Percentiles rank a stretch among this genome's conserved stretches.
These are phyloP conservation scores for Verasper variegatus DNA, from an alignment of 2,113 vertebrate species.

Conservation along the genomic window DNA sequence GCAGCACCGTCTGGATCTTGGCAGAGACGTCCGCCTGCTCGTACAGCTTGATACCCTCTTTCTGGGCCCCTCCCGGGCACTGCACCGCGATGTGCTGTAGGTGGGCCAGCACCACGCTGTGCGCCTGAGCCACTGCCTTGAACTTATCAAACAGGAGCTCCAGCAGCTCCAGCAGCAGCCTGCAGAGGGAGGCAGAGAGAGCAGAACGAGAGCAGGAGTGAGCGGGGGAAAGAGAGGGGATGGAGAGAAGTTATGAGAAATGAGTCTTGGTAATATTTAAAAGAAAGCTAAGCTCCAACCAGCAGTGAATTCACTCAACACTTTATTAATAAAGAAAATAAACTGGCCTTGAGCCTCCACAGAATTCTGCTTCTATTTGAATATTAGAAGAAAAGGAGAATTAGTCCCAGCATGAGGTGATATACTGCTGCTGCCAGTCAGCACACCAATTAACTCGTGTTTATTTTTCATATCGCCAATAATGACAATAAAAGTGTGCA, in stretches of 20 bases:
- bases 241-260: not conserved
- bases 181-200: slow-evolving; percentile 73
- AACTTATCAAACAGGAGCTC: slow-evolving; percentile 98
- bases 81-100: slow-evolving; percentile 87
- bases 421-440: not conserved
- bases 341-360: not conserved
- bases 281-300: not conserved
- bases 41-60: slow-evolving; percentile 93
- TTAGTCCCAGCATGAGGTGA: not conserved
- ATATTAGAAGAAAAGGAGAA: slow-evolving; percentile 5
- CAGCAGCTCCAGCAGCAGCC: slow-evolving; percentile 93
- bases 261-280: not conserved
- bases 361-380: slow-evolving; percentile 11
- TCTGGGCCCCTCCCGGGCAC: slow-evolving; percentile 81
- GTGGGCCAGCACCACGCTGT: slow-evolving; percentile 90
- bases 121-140: slow-evolving; percentile 92
- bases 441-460: not conserved
- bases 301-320: not conserved
- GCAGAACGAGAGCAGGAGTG: slow-evolving; percentile 13
- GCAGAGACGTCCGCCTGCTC: slow-evolving; percentile 98
- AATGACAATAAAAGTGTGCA: not conserved
- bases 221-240: not conserved
- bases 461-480: not conserved
- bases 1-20: slow-evolving; percentile 96
- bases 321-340: not conserved